phyloP scores from a whole-genome alignment of 2,113 vertebrate species.

The Lagopus leucura region DNA sequence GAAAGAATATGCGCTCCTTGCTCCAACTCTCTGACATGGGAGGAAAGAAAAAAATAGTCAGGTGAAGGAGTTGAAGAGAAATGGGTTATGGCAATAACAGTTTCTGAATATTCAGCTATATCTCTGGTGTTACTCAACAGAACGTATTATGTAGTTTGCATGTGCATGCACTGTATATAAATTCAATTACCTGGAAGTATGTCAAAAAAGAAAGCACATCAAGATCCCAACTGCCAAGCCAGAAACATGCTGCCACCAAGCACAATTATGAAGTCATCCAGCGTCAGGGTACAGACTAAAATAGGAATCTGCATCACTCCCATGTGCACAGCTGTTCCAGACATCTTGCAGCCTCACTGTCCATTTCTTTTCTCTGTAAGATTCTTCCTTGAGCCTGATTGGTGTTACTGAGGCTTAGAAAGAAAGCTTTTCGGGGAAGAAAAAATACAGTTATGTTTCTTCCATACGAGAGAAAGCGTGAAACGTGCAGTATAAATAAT shows the following conservation, averaged over 20 bases:
- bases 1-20: neutral
- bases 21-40: neutral
- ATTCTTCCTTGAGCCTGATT: neutral
- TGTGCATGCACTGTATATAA: neutral
- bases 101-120: neutral
- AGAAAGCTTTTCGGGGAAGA: neutral
- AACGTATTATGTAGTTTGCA: neutral
- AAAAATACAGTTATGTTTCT: neutral
- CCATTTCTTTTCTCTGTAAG: neutral
- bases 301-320: neutral
- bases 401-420: neutral
- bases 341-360: neutral
- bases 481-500: neutral
- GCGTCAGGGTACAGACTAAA: neutral
- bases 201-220: neutral
- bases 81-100: neutral
- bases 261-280: neutral
- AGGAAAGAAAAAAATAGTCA: neutral
- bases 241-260: neutral
- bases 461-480: neutral
- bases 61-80: neutral
- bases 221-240: neutral
- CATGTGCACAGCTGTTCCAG: rapidly evolving
- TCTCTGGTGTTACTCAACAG: neutral
- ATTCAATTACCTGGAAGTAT: neutral